A percentile compares a stretch with the other conserved stretches of the same genome.
Conservation (phyloP, 2,113 vertebrate species). For the Anguilla rostrata region DNA sequence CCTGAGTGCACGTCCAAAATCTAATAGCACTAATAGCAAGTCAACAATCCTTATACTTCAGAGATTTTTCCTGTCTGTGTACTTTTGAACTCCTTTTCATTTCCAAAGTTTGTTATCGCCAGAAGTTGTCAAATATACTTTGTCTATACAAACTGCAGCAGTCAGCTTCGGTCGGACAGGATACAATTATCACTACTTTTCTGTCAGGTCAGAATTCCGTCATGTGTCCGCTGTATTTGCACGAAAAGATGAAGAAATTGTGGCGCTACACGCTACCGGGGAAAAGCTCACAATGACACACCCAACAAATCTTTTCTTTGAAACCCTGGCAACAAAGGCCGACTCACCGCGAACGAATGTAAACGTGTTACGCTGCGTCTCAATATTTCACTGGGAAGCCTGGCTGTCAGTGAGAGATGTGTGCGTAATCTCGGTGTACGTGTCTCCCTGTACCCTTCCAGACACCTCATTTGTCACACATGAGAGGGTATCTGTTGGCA, state of each 20-base stretch:
- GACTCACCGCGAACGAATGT: not conserved
- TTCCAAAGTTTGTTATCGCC: not conserved
- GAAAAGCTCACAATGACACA: not conserved
- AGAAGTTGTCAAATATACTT: not conserved
- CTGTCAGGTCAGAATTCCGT: not conserved
- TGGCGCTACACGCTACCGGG: too few relatives aligned
- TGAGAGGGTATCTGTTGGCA: not conserved
- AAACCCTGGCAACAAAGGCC: not conserved
- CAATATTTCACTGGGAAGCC: not conserved
- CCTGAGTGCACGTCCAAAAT: not conserved
- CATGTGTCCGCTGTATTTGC: not conserved
- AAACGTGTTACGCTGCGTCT: not conserved
- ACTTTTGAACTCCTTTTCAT: not conserved
- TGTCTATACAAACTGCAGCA: not conserved
- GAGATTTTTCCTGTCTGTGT: not conserved
- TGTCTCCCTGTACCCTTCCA: not conserved
- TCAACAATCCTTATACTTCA: not conserved
- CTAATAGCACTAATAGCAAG: not conserved
- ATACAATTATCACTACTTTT: not conserved
- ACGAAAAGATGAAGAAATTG: not conserved
- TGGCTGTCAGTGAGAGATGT: not conserved
- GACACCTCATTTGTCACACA: not conserved
- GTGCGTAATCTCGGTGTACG: not conserved
- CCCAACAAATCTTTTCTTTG: not conserved
- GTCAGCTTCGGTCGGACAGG: not conserved